These are phyloP conservation scores for Porites evermanni DNA, from an alignment of 92 coral and sea anemone species.

Conservation along the genomic window DNA sequence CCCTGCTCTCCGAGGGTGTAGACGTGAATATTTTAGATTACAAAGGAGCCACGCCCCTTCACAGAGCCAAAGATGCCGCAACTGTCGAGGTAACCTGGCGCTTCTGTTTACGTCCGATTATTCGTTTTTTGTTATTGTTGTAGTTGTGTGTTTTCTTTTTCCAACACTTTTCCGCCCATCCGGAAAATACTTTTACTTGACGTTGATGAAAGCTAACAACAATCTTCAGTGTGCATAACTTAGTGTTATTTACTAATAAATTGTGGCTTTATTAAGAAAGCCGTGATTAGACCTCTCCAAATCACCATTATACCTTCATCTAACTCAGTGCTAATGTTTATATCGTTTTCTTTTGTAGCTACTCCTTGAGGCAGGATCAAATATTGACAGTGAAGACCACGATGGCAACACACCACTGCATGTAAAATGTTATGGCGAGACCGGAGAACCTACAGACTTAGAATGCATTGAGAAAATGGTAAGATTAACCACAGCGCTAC, in stretches of 20 bases:
- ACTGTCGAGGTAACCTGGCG: slow-evolving; percentile 77
- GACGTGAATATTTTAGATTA: slow-evolving; percentile 92
- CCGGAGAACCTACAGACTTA: slow-evolving; percentile 88
- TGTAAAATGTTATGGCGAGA: slow-evolving; percentile 96
- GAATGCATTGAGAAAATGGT: slow-evolving; percentile 95
- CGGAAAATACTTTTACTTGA: too few species aligned
- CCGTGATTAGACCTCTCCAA: too few species aligned
- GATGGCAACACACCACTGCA: slow-evolving; percentile 98
- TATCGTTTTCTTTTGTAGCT: slow-evolving; percentile 45
- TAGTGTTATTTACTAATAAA: too few species aligned
- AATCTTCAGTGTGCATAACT: too few species aligned
- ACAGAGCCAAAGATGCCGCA: slow-evolving; percentile 90
- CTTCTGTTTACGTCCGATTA: background rate
- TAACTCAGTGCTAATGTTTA: too few species aligned
- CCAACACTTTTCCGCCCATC: too few species aligned
- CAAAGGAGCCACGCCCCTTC: slow-evolving; percentile 97
- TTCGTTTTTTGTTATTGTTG: too few species aligned
- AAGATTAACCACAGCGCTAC: background rate
- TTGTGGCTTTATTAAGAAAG: too few species aligned
- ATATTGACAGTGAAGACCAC: slow-evolving; percentile 85
- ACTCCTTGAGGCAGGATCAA: slow-evolving; percentile 92
- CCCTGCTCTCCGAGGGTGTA: slow-evolving; percentile 85
- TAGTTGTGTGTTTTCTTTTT: too few species aligned
- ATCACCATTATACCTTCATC: too few species aligned
- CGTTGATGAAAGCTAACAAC: too few species aligned